Evolutionary conservation across 2,888 invertebrate genomes (phyloP).

Genomic region (Endomychus coccineus): DNA sequence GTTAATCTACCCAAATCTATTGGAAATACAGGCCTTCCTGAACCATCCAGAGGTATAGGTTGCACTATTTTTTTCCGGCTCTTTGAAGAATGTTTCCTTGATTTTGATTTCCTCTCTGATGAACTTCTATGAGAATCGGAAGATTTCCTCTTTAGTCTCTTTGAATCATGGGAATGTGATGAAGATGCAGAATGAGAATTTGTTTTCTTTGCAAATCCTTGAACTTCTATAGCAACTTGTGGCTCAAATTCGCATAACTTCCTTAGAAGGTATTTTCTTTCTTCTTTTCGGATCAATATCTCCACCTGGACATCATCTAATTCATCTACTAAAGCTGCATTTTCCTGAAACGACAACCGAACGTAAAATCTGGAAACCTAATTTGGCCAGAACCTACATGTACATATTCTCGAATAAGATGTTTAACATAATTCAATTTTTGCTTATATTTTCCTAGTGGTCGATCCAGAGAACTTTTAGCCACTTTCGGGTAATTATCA

Average conservation of each 20-base stretch:
- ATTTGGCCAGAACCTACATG: slow-evolving; percentile 49
- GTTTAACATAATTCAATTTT: slow-evolving; percentile 57
- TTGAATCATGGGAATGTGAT: slow-evolving; percentile 6
- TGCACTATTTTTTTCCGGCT: slow-evolving; percentile 47
- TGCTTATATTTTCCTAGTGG: slow-evolving; percentile 49
- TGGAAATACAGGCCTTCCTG: slow-evolving; percentile 65
- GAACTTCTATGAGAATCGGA: slow-evolving; percentile 7
- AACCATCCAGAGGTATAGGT: slow-evolving; percentile 57
- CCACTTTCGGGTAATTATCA: no score
- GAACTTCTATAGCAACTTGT: slow-evolving; percentile 39
- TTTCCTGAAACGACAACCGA: slow-evolving; percentile 53
- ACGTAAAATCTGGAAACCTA: slow-evolving; percentile 3
- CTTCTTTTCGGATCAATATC: slow-evolving; percentile 71
- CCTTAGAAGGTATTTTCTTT: slow-evolving; percentile 70
- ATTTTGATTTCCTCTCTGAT: slow-evolving; percentile 8
- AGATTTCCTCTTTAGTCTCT: slow-evolving; percentile 8
- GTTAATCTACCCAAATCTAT: slow-evolving; percentile 62
- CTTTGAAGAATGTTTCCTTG: slow-evolving; percentile 30
- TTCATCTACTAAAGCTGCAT: slow-evolving; percentile 82
- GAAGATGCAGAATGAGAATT: slow-evolving; percentile 6
- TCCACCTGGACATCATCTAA: slow-evolving; percentile 78
- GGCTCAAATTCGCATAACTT: slow-evolving; percentile 65
- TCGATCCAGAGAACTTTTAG: slow-evolving; percentile 18
- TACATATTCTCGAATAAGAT: slow-evolving; percentile 56
- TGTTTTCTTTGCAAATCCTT: slow-evolving; percentile 34